A percentile compares a stretch with the other conserved stretches of the same genome.
These are phyloP conservation scores for Pyrochroa serraticornis DNA, from an alignment of 2,888 invertebrate species.

Conservation along the genomic window DNA sequence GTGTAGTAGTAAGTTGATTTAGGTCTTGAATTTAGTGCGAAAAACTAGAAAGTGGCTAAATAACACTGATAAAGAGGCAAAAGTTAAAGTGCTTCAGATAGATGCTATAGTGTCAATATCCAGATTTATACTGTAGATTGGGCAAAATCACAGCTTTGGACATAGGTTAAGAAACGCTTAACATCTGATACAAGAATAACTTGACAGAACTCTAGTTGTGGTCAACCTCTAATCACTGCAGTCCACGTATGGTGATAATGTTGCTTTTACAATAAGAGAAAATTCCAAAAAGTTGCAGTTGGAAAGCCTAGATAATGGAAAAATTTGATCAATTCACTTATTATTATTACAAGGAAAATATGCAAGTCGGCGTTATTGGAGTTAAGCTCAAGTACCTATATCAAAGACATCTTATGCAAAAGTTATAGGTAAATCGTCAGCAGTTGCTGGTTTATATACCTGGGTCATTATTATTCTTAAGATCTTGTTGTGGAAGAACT, in stretches of 20 bases:
- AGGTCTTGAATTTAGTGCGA: constrained; percentile 84
- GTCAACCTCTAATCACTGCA: constrained; percentile 88
- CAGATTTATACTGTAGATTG: constrained; percentile 88
- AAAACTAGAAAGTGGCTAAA: constrained; percentile 90
- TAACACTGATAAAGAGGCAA: constrained; percentile 89
- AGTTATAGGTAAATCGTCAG: constrained; percentile 83
- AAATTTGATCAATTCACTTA: constrained; percentile 87
- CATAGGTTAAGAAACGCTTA: constrained; percentile 88
- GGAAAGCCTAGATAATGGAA: constrained; percentile 93
- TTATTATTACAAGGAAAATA: constrained; percentile 94
- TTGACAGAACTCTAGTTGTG: constrained; percentile 91
- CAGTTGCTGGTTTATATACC: constrained; percentile 91
- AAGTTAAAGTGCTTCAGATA: constrained; percentile 87
- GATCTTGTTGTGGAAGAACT: constrained; percentile 93
- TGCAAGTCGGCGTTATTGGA: constrained; percentile 85
- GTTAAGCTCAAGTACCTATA: constrained; percentile 70
- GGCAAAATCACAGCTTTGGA: constrained; percentile 84
- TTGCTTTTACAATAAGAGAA: constrained; percentile 83
- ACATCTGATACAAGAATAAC: constrained; percentile 92
- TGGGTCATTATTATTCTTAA: constrained; percentile 94
- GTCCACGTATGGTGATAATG: constrained; percentile 86
- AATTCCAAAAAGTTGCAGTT: constrained; percentile 88
- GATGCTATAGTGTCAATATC: constrained; percentile 84
- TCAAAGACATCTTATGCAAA: constrained; percentile 76
- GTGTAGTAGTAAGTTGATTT: constrained; percentile 82